A percentile compares a stretch with the other conserved stretches of the same genome.
Evolutionary conservation across 1,140 invertebrate species (phyloP).

Genomic region (Drosophila subobscura): DNA sequence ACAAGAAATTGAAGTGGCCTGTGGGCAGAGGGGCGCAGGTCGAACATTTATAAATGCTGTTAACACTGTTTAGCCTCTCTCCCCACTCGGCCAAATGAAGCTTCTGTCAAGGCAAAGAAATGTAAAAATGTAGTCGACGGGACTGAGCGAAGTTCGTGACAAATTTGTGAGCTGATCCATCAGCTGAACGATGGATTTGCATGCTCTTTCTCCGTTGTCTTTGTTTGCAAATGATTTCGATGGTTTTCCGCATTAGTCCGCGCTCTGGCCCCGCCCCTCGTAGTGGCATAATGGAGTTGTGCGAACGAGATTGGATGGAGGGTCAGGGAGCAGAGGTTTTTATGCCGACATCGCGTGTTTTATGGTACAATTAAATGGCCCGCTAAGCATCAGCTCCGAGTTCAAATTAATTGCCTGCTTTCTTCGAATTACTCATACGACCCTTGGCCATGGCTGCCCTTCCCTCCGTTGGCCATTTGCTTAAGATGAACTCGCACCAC

Average conservation of each 20-base stretch:
- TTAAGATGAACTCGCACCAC: conserved; percentile 19
- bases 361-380: conserved; percentile 72
- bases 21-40: not conserved
- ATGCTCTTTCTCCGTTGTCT: too few species aligned
- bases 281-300: not conserved
- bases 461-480: conserved; percentile 20
- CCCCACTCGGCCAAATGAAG: conserved; percentile 11
- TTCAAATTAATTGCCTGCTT: conserved; percentile 70
- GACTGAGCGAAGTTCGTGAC: too few species aligned
- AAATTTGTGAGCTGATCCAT: too few species aligned
- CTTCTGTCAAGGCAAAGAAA: too few species aligned
- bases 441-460: conserved; percentile 44
- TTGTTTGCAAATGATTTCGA: not conserved
- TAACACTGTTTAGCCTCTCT: conserved; percentile 25
- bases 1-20: conserved; percentile 51
- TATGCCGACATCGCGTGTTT: conserved; percentile 58
- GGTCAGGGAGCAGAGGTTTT: not conserved
- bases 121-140: too few species aligned
- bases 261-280: conserved; percentile 10
- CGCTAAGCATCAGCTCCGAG: conserved; percentile 31
- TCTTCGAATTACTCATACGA: conserved; percentile 77
- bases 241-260: conserved; percentile 51
- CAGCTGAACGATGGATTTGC: too few species aligned
- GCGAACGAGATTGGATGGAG: not conserved
- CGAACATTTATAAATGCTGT: conserved; percentile 41